phyloP scores from a whole-genome alignment of 2,888 invertebrate species.

The Adelognathus sp. region DNA sequence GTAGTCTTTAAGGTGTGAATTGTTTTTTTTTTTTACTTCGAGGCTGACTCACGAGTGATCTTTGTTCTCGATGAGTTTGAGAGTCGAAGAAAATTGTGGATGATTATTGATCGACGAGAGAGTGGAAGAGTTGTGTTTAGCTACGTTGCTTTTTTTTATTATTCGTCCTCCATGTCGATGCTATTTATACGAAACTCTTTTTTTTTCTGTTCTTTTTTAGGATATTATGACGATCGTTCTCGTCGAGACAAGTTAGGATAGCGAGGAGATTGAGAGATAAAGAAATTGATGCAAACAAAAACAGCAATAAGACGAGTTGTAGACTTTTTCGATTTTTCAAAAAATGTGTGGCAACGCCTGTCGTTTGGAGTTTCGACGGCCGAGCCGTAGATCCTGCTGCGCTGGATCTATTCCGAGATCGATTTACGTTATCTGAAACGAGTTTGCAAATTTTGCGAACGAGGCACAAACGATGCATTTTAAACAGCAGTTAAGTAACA shows the following conservation, averaged over 20 bases:
- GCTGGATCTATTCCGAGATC: neutral
- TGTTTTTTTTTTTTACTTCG: neutral
- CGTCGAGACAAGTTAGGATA: neutral
- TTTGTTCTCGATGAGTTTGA: neutral
- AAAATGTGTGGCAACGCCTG: conserved; percentile 72
- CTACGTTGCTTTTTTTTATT: conserved; percentile 13
- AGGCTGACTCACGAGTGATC: conserved; percentile 3
- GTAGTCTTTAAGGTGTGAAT: neutral
- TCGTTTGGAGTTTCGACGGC: conserved; percentile 48
- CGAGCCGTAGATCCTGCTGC: neutral
- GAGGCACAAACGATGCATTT: no score
- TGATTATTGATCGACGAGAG: neutral
- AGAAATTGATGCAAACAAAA: conserved; percentile 31
- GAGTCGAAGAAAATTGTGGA: neutral
- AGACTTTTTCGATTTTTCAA: conserved; percentile 64
- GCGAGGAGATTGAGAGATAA: conserved; percentile 1
- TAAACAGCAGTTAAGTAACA: no score
- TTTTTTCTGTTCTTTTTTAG: conserved; percentile 42
- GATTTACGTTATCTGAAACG: no score
- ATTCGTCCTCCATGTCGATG: conserved; percentile 63
- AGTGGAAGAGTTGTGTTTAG: neutral
- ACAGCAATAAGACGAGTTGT: conserved; percentile 70
- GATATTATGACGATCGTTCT: conserved; percentile 62
- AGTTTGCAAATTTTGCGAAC: no score
- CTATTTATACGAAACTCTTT: conserved; percentile 65